phyloP scores from a whole-genome alignment of 2,888 invertebrate species.

The Aphidoletes aphidimyza region DNA sequence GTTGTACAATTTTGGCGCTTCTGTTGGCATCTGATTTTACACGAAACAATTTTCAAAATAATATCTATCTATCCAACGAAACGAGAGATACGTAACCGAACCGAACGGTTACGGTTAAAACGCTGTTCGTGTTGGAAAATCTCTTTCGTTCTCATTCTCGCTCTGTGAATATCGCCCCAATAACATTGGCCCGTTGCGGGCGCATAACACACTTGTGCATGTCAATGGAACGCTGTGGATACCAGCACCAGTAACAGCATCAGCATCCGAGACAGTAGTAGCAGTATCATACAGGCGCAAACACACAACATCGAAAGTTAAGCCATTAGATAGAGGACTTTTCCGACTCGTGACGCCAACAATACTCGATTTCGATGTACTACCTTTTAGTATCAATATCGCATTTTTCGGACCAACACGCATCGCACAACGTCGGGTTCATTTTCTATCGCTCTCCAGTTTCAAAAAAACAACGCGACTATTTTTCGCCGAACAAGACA shows the following conservation, averaged over 20 bases:
- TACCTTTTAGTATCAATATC: conserved; percentile 31
- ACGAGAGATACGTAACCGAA: too few species aligned
- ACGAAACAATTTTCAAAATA: too few species aligned
- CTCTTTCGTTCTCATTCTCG: too few species aligned
- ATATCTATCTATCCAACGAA: too few species aligned
- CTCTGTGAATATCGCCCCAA: too few species aligned
- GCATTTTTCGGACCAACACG: conserved; percentile 5
- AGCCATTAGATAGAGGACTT: not conserved
- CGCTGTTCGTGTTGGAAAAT: too few species aligned
- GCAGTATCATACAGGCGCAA: too few species aligned
- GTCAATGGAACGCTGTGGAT: too few species aligned
- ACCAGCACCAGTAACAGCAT: not conserved
- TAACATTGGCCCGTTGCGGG: too few species aligned
- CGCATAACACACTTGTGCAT: too few species aligned
- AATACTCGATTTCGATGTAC: not conserved
- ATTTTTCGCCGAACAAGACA: not conserved
- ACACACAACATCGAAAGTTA: not conserved
- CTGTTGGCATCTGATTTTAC: conserved; percentile 10
- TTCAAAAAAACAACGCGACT: not conserved
- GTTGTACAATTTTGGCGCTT: conserved; percentile 31
- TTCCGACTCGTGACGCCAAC: conserved; percentile 19
- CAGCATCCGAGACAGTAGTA: too few species aligned
- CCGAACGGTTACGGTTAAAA: too few species aligned
- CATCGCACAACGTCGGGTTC: not conserved
- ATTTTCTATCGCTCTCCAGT: not conserved